Percentiles rank a stretch among this genome's conserved stretches.
phyloP scores from a whole-genome alignment of 1,140 invertebrate species.

The Cydia fagiglandana region DNA sequence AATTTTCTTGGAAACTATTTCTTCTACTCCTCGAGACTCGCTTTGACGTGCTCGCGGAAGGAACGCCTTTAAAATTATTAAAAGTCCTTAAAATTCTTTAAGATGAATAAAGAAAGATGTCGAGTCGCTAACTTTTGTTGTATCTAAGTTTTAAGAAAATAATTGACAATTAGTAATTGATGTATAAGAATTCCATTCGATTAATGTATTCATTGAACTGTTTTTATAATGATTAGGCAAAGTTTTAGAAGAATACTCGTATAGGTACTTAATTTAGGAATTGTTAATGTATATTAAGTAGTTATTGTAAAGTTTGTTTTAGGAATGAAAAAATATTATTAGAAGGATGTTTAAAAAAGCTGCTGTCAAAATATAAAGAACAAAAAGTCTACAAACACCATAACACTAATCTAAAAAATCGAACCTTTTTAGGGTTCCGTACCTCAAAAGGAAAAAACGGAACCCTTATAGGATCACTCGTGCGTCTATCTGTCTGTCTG shows the following conservation, averaged over 20 bases:
- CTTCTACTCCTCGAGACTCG: neutral
- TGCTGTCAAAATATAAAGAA: no score
- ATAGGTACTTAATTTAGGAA: neutral
- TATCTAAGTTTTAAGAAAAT: neutral
- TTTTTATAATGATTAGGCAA: no score
- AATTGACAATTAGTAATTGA: no score
- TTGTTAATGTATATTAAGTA: neutral
- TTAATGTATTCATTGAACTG: neutral
- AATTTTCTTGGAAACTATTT: conserved; percentile 17
- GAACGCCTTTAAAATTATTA: conserved; percentile 21
- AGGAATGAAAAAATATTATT: neutral
- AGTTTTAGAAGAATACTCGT: neutral
- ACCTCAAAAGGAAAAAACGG: no score
- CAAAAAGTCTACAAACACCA: no score
- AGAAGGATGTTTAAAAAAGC: no score
- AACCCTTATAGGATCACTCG: no score
- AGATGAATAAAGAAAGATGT: neutral
- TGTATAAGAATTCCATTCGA: neutral
- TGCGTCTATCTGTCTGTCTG: no score
- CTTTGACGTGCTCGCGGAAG: conserved; percentile 3
- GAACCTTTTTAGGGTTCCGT: no score
- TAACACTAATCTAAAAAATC: no score
- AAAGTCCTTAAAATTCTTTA: conserved; percentile 16
- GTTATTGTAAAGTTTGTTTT: neutral
- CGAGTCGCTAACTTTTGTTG: neutral